Evolutionary conservation across 2,888 invertebrate species (phyloP).

Genomic region (Labia minor): DNA sequence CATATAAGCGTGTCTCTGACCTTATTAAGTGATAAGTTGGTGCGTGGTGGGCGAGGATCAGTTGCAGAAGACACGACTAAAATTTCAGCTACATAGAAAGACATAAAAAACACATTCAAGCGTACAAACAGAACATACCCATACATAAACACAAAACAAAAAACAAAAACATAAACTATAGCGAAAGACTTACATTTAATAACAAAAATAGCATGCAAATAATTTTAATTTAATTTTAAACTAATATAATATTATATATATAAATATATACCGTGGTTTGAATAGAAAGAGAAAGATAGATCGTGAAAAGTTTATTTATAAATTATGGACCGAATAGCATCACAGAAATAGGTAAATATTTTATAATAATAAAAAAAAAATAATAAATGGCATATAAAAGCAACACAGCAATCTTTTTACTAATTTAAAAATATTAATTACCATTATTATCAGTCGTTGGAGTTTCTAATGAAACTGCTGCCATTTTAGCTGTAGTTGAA

Average conservation of each 20-base stretch:
- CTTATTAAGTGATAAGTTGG: not conserved
- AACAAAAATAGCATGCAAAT: too few species aligned
- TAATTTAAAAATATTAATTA: not conserved
- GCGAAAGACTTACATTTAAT: not conserved
- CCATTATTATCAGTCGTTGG: not conserved
- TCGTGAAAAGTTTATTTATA: too few species aligned
- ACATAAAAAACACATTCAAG: too few species aligned
- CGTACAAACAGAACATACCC: too few species aligned
- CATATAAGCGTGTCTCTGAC: not conserved
- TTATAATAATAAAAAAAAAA: too few species aligned
- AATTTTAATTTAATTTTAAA: too few species aligned
- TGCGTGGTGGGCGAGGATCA: not conserved
- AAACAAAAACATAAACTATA: not conserved
- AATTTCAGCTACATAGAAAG: not conserved
- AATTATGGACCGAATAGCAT: too few species aligned
- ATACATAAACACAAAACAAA: not conserved
- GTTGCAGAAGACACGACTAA: not conserved
- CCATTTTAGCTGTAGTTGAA: not conserved
- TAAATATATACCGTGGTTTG: too few species aligned
- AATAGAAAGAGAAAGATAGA: too few species aligned
- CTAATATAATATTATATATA: too few species aligned
- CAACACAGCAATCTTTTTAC: not conserved
- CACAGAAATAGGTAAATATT: too few species aligned
- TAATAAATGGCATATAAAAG: too few species aligned
- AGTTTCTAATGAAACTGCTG: not conserved